Evolutionary conservation across 2,888 invertebrate genomes (phyloP), one percentile per base, ranked within the genome.

Genomic region (Cerastis leucographa): DNA sequence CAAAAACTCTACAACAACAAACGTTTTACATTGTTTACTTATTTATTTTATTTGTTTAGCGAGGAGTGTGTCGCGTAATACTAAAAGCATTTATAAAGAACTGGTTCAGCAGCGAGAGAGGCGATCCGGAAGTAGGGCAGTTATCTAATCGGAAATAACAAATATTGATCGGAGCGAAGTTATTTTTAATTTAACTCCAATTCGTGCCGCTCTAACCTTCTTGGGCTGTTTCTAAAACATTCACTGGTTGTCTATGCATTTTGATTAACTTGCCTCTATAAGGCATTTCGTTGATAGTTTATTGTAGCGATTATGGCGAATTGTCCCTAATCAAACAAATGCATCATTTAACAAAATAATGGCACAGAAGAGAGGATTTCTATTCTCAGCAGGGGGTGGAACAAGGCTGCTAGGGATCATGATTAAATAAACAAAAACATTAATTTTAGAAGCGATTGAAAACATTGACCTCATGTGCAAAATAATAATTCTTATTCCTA

Each of bases 71-170:
- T 70, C 85, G 68, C 81, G 85, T 81, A 85, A 85, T 67, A 72
- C 80, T 80, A 66, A 77, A 83, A 85, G 67, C 77, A 76, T 73
- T 80, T 65, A 56, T 22, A 70, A 72, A 51, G 40, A 78, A 74
- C 75, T 84, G 72, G 77, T 65, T 74, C 86, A 71, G 7, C n/a
- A 74, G 78, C 40, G 90, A 88, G 89, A 91, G 90, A 89, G 89
- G 88, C 78, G 61, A 81, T 65, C 62, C 85, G 89, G 88, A 92
- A 92, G 89, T 90, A 51, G 90, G 86, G 75, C 91, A 87, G 85
- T 92, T 92, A 92, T 87, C 84, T 90, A 91, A 92, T 89, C 89
- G 74, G 76, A 83, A 86, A 89, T 84, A 74, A 85, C 70, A 77
- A 90, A 88, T 85, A 88, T 87, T 82, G 86, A 85, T 84, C 72